Percentiles rank a stretch among this genome's conserved stretches.
Conservation (phyloP, 2,113 vertebrate species). For the Columba janthina region DNA sequence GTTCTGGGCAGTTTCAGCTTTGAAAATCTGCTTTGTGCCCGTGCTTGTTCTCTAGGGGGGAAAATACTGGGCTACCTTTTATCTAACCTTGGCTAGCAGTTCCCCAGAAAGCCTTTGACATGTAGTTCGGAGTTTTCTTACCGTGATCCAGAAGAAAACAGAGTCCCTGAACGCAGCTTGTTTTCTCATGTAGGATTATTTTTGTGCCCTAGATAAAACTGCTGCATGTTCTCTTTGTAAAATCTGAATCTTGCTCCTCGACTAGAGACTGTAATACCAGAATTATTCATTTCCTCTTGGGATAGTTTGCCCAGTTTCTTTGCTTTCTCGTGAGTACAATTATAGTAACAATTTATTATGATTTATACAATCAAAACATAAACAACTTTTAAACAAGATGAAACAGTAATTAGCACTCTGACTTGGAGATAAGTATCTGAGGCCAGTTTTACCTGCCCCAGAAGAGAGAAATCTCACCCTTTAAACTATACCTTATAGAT, state of each 20-base stretch:
- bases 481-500: neutral
- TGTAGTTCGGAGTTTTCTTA: neutral
- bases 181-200: neutral
- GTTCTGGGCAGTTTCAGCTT: neutral
- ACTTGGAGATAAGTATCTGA: neutral
- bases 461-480: neutral
- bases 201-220: neutral
- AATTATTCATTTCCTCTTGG: neutral
- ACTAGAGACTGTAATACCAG: neutral
- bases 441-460: neutral
- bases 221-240: neutral
- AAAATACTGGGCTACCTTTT: neutral
- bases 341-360: neutral
- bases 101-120: neutral
- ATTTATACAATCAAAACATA: neutral
- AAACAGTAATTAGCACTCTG: neutral
- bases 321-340: neutral
- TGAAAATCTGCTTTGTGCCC: neutral
- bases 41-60: neutral
- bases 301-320: neutral
- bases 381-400: neutral
- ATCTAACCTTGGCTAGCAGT: neutral
- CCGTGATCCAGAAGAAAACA: neutral
- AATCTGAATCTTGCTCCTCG: neutral
- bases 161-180: rapidly evolving